A percentile compares a stretch with the other conserved stretches of the same genome.
Evolutionary conservation across 2,888 invertebrate genomes (phyloP).

Genomic region (Apotomis turbidana): DNA sequence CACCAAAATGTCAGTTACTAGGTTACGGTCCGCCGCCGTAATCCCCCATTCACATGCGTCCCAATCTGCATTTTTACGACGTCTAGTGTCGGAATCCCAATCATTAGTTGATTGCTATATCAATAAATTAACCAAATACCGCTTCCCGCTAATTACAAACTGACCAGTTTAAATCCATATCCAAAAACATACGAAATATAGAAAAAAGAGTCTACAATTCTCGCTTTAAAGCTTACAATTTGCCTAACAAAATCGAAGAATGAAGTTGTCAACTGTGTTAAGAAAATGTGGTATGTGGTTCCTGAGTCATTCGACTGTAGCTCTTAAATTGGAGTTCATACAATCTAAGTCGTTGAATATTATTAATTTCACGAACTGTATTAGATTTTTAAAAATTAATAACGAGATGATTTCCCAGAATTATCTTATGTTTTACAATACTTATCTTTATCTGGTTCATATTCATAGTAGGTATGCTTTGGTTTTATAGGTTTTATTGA

Average conservation of each 20-base stretch:
- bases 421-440: constrained; percentile 44
- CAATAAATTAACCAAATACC: constrained; percentile 53
- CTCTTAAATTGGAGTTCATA: background rate
- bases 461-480: constrained; percentile 43
- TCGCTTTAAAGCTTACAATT: constrained; percentile 15
- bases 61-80: constrained; percentile 57
- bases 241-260: background rate
- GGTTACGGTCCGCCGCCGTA: constrained; percentile 43
- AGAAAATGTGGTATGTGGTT: constrained; percentile 6
- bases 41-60: constrained; percentile 55
- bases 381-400: constrained; percentile 43
- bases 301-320: background rate
- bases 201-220: constrained; percentile 35
- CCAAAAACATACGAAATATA: constrained; percentile 10
- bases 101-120: constrained; percentile 52
- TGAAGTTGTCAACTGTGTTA: constrained; percentile 23
- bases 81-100: constrained; percentile 52
- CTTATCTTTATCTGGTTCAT: constrained; percentile 46
- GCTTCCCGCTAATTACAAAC: constrained; percentile 50
- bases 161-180: constrained; percentile 40
- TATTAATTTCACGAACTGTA: constrained; percentile 7
- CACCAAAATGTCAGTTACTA: constrained; percentile 20
- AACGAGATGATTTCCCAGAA: constrained; percentile 47
- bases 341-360: background rate
- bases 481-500: constrained; percentile 47